Conservation (phyloP, 2,113 vertebrate species). For the Sarotherodon lohbergeri region DNA sequence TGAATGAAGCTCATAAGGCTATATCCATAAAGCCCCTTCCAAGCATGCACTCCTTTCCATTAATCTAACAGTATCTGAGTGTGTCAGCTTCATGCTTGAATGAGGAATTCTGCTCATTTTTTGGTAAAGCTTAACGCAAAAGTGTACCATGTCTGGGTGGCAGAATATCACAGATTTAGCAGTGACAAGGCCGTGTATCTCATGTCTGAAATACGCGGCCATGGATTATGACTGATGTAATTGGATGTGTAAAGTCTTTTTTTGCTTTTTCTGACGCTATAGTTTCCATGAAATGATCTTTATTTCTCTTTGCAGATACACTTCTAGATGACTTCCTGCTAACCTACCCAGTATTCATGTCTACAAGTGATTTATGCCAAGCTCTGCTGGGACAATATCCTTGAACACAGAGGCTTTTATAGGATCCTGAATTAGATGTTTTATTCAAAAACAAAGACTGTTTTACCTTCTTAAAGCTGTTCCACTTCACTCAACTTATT, state of each 20-base stretch:
- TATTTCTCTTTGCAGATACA: constrained; percentile 76
- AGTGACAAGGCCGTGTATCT: not conserved
- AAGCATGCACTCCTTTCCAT: not conserved
- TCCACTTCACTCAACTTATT: not conserved
- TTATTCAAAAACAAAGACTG: not conserved
- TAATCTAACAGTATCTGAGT: not conserved
- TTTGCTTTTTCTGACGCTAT: not conserved
- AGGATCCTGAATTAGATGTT: not conserved
- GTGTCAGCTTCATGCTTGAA: not conserved
- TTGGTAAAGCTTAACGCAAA: not conserved
- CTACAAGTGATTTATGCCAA: constrained; percentile 91
- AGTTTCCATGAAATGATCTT: not conserved
- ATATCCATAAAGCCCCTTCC: not conserved
- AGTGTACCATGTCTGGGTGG: not conserved
- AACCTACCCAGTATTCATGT: constrained; percentile 96
- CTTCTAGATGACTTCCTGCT: constrained; percentile 95
- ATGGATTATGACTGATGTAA: not conserved
- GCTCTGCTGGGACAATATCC: constrained; percentile 97
- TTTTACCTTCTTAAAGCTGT: not conserved
- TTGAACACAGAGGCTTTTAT: constrained; percentile 22
- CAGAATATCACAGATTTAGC: not conserved
- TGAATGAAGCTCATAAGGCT: not conserved
- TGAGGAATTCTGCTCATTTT: not conserved
- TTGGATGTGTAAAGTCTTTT: not conserved
- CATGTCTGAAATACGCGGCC: not conserved